Evolutionary conservation across 2,888 invertebrate species (phyloP).

Genomic region (Drosophila kanekoi): DNA sequence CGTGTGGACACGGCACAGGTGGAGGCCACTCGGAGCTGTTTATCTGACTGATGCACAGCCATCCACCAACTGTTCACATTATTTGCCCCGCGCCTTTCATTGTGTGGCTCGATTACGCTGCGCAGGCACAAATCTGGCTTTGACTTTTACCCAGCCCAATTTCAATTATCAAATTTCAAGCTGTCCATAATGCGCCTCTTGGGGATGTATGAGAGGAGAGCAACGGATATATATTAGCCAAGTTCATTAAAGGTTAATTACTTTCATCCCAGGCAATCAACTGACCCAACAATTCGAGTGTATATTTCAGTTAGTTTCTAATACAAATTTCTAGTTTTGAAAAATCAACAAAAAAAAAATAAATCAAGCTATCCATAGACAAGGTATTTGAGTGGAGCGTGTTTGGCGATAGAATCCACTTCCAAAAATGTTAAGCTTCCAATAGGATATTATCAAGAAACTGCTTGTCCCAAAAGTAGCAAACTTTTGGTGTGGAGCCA

Average conservation of each 20-base stretch:
- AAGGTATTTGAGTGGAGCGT: neutral
- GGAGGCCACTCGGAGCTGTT: slow-evolving; percentile 26
- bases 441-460: neutral
- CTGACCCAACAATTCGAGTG: no score
- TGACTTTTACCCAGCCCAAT: slow-evolving; percentile 11
- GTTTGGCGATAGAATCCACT: slow-evolving; percentile 6
- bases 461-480: slow-evolving; percentile 46
- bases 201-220: neutral
- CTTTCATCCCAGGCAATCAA: no score
- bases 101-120: slow-evolving; percentile 8
- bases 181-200: neutral
- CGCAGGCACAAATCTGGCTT: slow-evolving; percentile 17
- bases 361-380: no score
- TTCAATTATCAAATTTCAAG: neutral
- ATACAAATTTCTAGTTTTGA: no score
- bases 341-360: no score
- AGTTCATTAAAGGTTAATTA: no score
- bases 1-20: slow-evolving; percentile 22
- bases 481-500: neutral
- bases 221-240: no score
- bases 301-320: no score
- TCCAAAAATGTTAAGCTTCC: neutral
- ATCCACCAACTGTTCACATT: neutral
- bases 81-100: neutral
- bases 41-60: slow-evolving; percentile 12